Evolutionary conservation across 2,113 vertebrate species (phyloP).

Genomic region (Lepus timidus): DNA sequence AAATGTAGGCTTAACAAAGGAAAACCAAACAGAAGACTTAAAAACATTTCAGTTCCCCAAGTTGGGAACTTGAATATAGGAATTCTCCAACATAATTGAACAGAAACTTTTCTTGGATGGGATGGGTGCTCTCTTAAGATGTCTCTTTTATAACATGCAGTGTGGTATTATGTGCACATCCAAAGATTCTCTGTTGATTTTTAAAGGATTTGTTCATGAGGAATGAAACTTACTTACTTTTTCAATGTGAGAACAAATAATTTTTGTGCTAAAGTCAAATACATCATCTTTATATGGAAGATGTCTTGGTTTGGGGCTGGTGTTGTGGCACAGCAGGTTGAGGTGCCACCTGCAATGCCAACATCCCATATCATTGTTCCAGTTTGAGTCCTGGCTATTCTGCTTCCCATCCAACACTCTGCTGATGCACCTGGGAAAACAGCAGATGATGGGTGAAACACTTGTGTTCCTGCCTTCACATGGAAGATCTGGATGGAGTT

Average conservation of each 20-base stretch:
- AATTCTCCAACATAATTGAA: constrained; percentile 9
- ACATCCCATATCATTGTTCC: no score
- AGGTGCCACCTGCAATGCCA: no score
- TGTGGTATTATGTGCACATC: neutral
- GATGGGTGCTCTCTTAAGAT: neutral
- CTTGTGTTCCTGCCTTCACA: no score
- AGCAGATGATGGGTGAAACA: no score
- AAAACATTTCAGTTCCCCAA: constrained; percentile 11
- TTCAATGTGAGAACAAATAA: constrained; percentile 22
- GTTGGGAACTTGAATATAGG: neutral
- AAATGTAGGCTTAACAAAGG: neutral
- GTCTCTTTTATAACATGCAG: neutral
- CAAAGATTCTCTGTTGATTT: neutral
- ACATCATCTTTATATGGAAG: neutral
- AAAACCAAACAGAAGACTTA: neutral
- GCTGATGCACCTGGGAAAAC: no score
- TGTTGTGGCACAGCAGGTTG: no score
- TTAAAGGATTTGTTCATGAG: neutral
- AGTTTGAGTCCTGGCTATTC: no score
- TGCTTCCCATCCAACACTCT: no score
- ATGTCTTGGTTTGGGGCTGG: neutral
- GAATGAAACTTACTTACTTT: neutral
- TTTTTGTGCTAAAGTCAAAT: neutral
- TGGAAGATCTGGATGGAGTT: no score
- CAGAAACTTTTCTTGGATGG: neutral